These are phyloP conservation scores for Anas platyrhynchos DNA, from an alignment of 2,113 vertebrate species.

Conservation along the genomic window DNA sequence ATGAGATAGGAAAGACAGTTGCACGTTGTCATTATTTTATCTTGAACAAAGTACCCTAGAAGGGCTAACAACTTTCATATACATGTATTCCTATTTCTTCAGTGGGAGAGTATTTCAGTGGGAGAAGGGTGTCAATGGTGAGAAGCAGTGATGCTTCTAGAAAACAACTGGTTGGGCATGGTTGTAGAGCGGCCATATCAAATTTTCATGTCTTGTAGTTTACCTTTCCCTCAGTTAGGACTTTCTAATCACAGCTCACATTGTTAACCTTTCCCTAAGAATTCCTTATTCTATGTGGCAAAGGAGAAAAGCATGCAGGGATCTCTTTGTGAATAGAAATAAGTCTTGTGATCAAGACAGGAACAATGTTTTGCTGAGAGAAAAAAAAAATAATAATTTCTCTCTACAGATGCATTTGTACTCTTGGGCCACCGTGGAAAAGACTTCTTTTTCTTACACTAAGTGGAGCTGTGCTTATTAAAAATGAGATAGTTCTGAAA, in stretches of 20 bases:
- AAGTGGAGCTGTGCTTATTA: neutral
- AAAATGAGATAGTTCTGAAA: neutral
- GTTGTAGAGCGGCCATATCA: neutral
- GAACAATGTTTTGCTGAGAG: neutral
- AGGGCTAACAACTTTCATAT: neutral
- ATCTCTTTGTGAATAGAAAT: neutral
- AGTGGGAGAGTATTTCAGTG: accelerated
- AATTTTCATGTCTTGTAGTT: neutral
- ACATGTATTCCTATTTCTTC: neutral
- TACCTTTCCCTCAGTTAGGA: accelerated
- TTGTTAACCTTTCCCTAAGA: neutral
- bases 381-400: neutral
- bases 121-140: neutral
- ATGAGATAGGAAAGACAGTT: neutral
- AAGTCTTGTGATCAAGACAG: neutral
- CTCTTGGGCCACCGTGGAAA: neutral
- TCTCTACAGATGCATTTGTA: neutral
- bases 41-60: neutral
- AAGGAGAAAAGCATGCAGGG: neutral
- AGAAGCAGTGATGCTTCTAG: neutral
- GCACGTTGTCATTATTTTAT: neutral
- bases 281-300: neutral
- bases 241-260: neutral
- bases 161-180: neutral
- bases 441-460: neutral